Base-by-base conservation (phyloP, 2,797 vertebrate genomes). In the Argentina silus region DNA sequence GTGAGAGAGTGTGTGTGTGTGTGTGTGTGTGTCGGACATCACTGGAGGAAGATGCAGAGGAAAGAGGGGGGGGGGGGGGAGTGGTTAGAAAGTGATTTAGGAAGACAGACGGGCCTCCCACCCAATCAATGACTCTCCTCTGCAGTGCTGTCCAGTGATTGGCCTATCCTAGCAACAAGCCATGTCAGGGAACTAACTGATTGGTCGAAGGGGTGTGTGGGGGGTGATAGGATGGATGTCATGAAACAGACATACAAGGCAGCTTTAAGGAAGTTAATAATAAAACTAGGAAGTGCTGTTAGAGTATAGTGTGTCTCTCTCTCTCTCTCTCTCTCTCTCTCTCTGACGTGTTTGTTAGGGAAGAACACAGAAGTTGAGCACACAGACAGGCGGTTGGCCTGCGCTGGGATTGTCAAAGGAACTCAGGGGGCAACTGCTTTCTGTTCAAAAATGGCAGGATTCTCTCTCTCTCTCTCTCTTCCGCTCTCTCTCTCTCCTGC, bases 371-470 rank as follows among this genome's bases (percentile, higher is more conserved):
- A 62, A 48, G 27, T 36, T 36, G 27, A 36, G 27, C 82, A 11
- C 57, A 50, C 57, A 57, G 80, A 78, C 82, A 76, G 73, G 14
- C 55, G 48, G 12, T 67, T 93, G 92, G 93, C 91, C 93, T 90
- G 91, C 86, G 91, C 88, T 91, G 89, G 92, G 96, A 98, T 97
- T 98, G 97, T 98, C 96, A 91, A 86, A 86, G 88, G 91, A 88
- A 81, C 79, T 72, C 86, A 86, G 92, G 89, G 89, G 78, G 81
- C 78, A 78, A 96, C 95, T 95, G 95, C 95, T 96, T 91, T 93
- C 84, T 92, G 90, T 92, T 92, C 88, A 89, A 92, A 88, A 75
- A 86, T 62, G 83, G 83, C 86, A 84, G 83, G 87, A 85, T 65
- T 74, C 59, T 15, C 15, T 57, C 45, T 27, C 57, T 59, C 47